A percentile compares a stretch with the other conserved stretches of the same genome.
These are phyloP conservation scores for Malurus elegans DNA, from an alignment of 2,113 vertebrate genomes.

Conservation along the genomic window DNA sequence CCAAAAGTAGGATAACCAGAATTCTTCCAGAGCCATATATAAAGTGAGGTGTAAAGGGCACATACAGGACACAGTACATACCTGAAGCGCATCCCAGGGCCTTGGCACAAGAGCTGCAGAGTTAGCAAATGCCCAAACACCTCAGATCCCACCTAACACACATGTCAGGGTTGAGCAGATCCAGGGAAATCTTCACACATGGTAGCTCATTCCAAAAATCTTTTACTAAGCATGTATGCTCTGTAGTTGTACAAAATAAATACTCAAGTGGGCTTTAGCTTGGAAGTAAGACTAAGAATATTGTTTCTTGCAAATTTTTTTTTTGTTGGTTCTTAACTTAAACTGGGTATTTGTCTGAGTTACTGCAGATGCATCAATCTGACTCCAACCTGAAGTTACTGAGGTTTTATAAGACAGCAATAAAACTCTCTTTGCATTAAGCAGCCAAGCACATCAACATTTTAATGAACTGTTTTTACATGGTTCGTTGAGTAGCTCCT, in stretches of 20 bases:
- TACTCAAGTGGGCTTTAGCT: background rate
- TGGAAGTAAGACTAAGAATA: background rate
- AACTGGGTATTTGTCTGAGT: slow-evolving; percentile 12
- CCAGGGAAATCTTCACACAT: background rate
- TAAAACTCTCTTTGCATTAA: slow-evolving; percentile 80
- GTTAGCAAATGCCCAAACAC: background rate
- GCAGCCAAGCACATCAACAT: slow-evolving; percentile 78
- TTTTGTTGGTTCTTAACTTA: background rate
- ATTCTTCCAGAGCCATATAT: background rate
- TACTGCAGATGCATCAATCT: slow-evolving; percentile 47
- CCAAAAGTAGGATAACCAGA: background rate
- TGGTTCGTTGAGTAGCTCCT: slow-evolving; percentile 75
- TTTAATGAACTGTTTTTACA: slow-evolving; percentile 84
- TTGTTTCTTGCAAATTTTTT: background rate
- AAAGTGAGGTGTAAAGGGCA: background rate
- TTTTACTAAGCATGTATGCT: background rate
- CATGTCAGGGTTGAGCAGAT: background rate
- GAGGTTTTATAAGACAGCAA: slow-evolving; percentile 70
- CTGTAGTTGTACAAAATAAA: background rate
- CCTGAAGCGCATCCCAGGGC: background rate
- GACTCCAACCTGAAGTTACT: slow-evolving; percentile 61
- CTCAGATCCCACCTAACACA: background rate
- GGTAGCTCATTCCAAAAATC: background rate
- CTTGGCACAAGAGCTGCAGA: background rate
- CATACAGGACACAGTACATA: background rate